These are phyloP conservation scores for Desmodus rotundus DNA, from an alignment of 2,113 vertebrate genomes.

Conservation along the genomic window DNA sequence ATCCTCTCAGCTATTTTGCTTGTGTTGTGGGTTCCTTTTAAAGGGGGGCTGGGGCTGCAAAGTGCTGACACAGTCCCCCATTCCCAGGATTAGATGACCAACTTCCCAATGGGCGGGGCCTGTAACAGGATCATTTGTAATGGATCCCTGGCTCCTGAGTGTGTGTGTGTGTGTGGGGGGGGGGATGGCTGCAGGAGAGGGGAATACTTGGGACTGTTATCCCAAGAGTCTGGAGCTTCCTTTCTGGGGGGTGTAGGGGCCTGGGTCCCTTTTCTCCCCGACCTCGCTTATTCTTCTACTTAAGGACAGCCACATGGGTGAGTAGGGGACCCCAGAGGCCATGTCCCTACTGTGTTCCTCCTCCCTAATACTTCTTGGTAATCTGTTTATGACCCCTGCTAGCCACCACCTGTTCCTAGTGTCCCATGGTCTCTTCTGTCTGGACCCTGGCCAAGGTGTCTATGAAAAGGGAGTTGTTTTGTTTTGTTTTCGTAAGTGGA, in stretches of 20 bases:
- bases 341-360: not conserved
- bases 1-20: constrained; percentile 49
- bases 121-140: constrained; percentile 65
- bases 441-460: not conserved
- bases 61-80: constrained; percentile 66
- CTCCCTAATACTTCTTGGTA: not conserved
- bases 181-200: constrained; percentile 17
- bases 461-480: not conserved
- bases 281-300: not conserved
- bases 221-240: not conserved
- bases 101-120: constrained; percentile 28
- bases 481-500: not conserved
- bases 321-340: not conserved
- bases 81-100: constrained; percentile 50
- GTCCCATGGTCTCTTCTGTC: not conserved
- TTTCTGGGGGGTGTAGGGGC: not conserved
- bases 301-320: constrained; percentile 33
- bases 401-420: not conserved
- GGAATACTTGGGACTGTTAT: not conserved
- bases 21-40: constrained; percentile 66
- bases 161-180: not conserved
- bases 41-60: constrained; percentile 44
- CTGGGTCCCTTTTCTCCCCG: not conserved
- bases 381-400: not conserved
- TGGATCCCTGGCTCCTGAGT: constrained; percentile 34